Conservation (phyloP, 1,140 invertebrate genomes). For the Bombus pascuorum region DNA sequence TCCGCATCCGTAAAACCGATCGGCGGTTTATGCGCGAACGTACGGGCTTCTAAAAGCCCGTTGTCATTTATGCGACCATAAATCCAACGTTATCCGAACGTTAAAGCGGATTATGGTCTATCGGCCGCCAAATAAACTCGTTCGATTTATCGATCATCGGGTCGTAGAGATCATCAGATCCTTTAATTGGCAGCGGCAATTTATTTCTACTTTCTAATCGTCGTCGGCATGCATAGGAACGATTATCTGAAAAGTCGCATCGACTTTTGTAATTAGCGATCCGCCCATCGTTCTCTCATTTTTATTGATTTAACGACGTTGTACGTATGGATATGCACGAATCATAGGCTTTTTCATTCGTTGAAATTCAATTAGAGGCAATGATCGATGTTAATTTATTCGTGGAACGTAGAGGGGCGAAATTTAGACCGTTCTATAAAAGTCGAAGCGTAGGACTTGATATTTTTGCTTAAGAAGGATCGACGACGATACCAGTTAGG, state of each 20-base stretch:
- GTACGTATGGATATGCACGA: too few relatives aligned
- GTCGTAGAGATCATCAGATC: neutral
- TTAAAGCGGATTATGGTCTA: constrained; percentile 3
- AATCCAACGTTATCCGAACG: neutral
- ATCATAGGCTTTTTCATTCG: too few relatives aligned
- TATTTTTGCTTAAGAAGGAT: neutral
- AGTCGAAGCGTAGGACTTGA: neutral
- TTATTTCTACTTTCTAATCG: constrained; percentile 45
- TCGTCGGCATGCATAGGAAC: neutral
- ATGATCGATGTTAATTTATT: too few relatives aligned
- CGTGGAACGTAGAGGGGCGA: too few relatives aligned
- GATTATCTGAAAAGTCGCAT: neutral
- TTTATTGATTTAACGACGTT: neutral
- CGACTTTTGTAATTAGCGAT: constrained; percentile 32
- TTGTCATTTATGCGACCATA: constrained; percentile 12
- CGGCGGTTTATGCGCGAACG: neutral
- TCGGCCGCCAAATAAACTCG: constrained; percentile 42
- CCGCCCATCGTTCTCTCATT: neutral
- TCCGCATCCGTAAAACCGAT: neutral
- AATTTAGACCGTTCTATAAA: too few relatives aligned
- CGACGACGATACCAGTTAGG: neutral
- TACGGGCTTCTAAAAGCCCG: neutral
- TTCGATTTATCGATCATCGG: constrained; percentile 18
- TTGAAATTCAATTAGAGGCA: too few relatives aligned
- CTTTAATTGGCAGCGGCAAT: constrained; percentile 39